Conservation (phyloP, 2,888 invertebrate genomes). For the Drosophila peninsularis region DNA sequence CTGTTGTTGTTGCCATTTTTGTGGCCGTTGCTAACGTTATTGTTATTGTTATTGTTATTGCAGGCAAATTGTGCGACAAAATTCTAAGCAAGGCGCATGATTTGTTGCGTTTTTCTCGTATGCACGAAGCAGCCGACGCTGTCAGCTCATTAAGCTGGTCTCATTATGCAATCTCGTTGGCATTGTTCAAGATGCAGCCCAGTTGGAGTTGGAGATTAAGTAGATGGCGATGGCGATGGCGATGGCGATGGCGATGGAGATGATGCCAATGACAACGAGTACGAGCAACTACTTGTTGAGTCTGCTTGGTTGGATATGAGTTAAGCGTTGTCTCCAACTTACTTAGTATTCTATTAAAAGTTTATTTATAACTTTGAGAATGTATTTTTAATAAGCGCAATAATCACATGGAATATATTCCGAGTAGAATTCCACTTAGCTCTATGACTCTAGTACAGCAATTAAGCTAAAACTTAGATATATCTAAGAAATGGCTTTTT, state of each 20-base stretch:
- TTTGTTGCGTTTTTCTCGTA: slow-evolving; percentile 53
- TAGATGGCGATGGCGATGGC: slow-evolving; percentile 1
- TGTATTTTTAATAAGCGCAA: not conserved
- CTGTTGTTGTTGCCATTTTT: slow-evolving; percentile 17
- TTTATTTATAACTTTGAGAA: not conserved
- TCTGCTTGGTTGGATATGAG: slow-evolving; percentile 15
- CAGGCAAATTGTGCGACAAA: slow-evolving; percentile 66
- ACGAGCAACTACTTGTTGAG: slow-evolving; percentile 2
- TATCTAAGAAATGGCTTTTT: not conserved
- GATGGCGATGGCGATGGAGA: slow-evolving; percentile 1
- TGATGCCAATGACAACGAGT: slow-evolving; percentile 8
- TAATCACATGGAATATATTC: not conserved
- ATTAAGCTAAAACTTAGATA: not conserved
- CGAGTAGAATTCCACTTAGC: not conserved
- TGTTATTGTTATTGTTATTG: slow-evolving; percentile 37
- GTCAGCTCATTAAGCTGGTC: slow-evolving; percentile 67
- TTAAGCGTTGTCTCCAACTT: not conserved
- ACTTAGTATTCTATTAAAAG: not conserved
- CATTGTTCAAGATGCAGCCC: slow-evolving; percentile 59
- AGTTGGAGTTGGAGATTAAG: slow-evolving; percentile 17
- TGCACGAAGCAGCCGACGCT: slow-evolving; percentile 59
- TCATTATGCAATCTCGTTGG: slow-evolving; percentile 68
- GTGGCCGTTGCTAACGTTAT: slow-evolving; percentile 43
- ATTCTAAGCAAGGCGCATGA: slow-evolving; percentile 72
- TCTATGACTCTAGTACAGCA: not conserved